Conservation (phyloP, 2,113 vertebrate genomes). For the Entomyzon cyanotis region DNA sequence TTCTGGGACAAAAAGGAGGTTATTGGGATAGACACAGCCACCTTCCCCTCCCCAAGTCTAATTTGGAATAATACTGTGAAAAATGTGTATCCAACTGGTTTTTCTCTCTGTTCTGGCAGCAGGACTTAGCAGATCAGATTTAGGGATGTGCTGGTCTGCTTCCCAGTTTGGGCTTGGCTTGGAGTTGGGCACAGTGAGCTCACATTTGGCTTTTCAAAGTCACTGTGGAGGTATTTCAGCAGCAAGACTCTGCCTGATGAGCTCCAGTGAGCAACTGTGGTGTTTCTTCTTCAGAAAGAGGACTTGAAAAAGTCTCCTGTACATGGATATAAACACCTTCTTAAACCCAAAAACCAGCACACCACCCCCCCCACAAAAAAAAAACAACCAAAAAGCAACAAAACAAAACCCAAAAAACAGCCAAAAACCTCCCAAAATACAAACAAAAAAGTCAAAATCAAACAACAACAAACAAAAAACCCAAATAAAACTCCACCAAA, state of each 20-base stretch:
- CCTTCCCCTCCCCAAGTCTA: neutral
- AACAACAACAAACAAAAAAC: too few species aligned
- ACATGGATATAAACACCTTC: neutral
- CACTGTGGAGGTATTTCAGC: neutral
- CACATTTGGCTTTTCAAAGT: neutral
- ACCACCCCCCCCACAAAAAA: too few species aligned
- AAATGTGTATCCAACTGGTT: rapidly evolving
- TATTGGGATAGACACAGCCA: neutral
- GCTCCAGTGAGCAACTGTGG: neutral
- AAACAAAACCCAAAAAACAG: too few species aligned
- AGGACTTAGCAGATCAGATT: neutral
- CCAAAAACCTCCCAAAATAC: too few species aligned
- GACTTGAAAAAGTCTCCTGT: neutral
- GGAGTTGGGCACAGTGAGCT: neutral
- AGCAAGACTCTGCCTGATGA: neutral
- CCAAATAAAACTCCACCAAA: too few species aligned
- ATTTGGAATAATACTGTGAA: neutral
- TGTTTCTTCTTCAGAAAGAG: neutral
- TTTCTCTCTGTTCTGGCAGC: neutral
- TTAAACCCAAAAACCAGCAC: neutral
- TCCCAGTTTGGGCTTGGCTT: neutral
- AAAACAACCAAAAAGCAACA: too few species aligned
- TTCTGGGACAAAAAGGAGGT: neutral
- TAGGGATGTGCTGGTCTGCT: neutral
- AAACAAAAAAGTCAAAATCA: too few species aligned